A percentile compares a stretch with the other conserved stretches of the same genome.
Conservation (phyloP, 2,888 invertebrate genomes). For the Melangyna quadrimaculata region DNA sequence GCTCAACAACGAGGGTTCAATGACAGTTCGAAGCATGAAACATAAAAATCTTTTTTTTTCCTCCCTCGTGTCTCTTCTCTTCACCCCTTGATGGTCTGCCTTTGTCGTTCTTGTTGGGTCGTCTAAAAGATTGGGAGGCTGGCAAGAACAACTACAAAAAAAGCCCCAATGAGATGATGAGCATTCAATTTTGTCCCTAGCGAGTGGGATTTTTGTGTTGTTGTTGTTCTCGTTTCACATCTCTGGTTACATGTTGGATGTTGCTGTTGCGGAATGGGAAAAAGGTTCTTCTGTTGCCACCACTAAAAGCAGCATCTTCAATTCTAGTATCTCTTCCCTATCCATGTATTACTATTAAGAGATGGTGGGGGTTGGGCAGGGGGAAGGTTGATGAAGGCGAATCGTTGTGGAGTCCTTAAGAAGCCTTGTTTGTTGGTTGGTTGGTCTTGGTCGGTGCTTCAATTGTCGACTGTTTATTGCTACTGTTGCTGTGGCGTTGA, state of each 20-base stretch:
- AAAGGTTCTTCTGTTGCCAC: conserved; percentile 50
- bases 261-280: conserved; percentile 28
- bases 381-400: neutral
- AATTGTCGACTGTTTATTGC: conserved; percentile 60
- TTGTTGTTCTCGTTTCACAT: neutral
- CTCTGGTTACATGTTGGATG: conserved; percentile 68
- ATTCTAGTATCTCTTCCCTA: conserved; percentile 7
- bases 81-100: conserved; percentile 5
- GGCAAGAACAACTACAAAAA: conserved; percentile 59
- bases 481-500: conserved; percentile 62
- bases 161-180: conserved; percentile 46
- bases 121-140: conserved; percentile 20
- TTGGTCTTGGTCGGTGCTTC: conserved; percentile 36
- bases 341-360: neutral
- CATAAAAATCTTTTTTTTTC: conserved; percentile 49
- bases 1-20: conserved; percentile 71
- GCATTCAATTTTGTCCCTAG: conserved; percentile 45
- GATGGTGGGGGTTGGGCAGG: no score
- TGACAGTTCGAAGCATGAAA: conserved; percentile 70
- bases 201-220: conserved; percentile 6
- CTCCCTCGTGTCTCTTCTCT: neutral
- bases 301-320: conserved; percentile 23
- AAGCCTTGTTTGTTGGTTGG: conserved; percentile 42
- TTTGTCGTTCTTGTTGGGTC: conserved; percentile 20
- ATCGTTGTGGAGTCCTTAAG: conserved; percentile 63